Percentiles rank a stretch among this genome's conserved stretches.
Evolutionary conservation across 2,888 invertebrate genomes (phyloP).

Genomic region (Pomacea canaliculata): DNA sequence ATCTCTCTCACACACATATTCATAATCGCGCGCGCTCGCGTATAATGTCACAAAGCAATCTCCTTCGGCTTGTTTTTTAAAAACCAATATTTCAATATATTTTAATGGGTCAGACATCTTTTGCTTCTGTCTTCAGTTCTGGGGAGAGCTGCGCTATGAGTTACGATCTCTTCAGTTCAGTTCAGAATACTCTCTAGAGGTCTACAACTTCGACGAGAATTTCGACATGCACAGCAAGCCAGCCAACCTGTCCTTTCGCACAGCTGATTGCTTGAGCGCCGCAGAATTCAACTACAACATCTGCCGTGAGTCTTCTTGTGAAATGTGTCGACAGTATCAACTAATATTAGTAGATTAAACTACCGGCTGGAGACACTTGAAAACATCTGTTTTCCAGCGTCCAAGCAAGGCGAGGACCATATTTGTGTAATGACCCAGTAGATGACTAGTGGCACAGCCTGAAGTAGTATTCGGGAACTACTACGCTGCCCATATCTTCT

Average conservation of each 20-base stretch:
- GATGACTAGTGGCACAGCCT: too few relatives aligned
- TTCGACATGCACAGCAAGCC: slow-evolving; percentile 24
- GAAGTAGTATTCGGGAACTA: too few relatives aligned
- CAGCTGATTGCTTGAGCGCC: slow-evolving; percentile 31
- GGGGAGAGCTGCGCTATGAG: slow-evolving; percentile 27
- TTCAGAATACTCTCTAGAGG: slow-evolving; percentile 30
- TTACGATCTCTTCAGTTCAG: slow-evolving; percentile 32
- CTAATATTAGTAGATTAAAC: too few relatives aligned
- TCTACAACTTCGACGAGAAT: slow-evolving; percentile 29
- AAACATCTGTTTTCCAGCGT: too few relatives aligned
- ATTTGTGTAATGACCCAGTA: too few relatives aligned
- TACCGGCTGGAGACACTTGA: too few relatives aligned
- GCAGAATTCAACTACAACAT: slow-evolving; percentile 34
- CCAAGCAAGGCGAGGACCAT: too few relatives aligned
- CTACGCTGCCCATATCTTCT: too few relatives aligned
- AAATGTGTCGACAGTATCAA: background rate
- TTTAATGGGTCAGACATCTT: background rate
- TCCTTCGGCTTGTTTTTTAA: background rate
- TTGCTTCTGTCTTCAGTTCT: background rate
- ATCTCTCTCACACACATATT: background rate
- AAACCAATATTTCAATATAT: background rate
- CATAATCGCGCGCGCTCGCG: background rate
- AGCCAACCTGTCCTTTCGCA: slow-evolving; percentile 23
- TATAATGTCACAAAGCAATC: background rate
- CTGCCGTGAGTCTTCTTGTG: slow-evolving; percentile 31